Evolutionary conservation across 1,140 invertebrate genomes (phyloP).

Genomic region (Bactericera cockerelli): DNA sequence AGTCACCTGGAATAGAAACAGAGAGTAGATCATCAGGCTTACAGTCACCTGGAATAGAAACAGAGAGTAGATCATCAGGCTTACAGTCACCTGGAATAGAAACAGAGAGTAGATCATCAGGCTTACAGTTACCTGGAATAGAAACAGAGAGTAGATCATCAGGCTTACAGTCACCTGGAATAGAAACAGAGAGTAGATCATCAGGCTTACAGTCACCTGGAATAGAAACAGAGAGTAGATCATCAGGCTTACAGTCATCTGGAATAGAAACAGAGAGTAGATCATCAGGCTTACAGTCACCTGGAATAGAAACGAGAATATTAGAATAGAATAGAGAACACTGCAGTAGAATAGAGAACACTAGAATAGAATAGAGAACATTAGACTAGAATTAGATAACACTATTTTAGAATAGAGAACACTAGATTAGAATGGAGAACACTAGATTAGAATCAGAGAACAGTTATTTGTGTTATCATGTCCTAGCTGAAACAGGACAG

Average conservation of each 20-base stretch:
- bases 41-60: constrained; percentile 83
- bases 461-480: too few species aligned
- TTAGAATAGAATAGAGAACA: too few species aligned
- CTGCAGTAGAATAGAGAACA: too few species aligned
- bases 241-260: constrained; percentile 74
- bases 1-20: constrained; percentile 83
- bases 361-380: too few species aligned
- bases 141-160: constrained; percentile 73
- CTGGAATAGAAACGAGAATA: constrained; percentile 76
- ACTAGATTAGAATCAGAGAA: constrained; percentile 1
- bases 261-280: constrained; percentile 75
- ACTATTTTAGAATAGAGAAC: too few species aligned
- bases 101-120: constrained; percentile 78
- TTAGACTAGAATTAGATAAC: too few species aligned
- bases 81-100: constrained; percentile 79
- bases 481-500: background rate
- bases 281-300: constrained; percentile 79
- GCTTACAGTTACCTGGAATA: constrained; percentile 83
- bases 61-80: constrained; percentile 71
- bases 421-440: constrained; percentile 34
- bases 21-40: constrained; percentile 72
- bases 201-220: constrained; percentile 75
- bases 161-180: constrained; percentile 84
- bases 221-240: constrained; percentile 80
- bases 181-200: constrained; percentile 77